Base-by-base conservation (phyloP, 2,113 vertebrate species). In the Promerops cafer region DNA sequence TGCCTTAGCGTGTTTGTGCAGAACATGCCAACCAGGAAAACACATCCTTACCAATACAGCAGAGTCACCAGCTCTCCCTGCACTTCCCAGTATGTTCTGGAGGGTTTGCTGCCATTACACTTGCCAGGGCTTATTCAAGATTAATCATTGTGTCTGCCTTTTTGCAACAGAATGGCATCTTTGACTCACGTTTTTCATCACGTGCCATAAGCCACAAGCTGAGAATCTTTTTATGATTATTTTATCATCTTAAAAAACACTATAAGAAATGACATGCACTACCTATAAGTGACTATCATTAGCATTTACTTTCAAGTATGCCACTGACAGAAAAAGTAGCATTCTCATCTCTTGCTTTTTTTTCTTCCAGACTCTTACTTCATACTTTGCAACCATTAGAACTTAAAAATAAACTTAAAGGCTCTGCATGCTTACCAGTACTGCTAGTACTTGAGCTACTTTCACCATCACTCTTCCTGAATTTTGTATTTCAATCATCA, bases 401-500 rank as follows among this genome's bases (percentile, higher is more conserved):
- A 80, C 37, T 70, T 66, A 50, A 75, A 92, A 89, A 85, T 64
- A 83, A 81, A 37, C 35, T 47, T 61, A 59, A 76, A 70, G 31
- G 10, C 82, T 74, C 59, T 56, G 50, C 45, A 66, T 59, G 40
- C 47, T 95, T 71, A 71, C 59, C 70, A 88, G 40, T 63, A 63
- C 17, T 75, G 64, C 31, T 47, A n/a, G 52, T 39, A 64, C 52
- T 90, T 44, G 11, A 92, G 45, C 74, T 93, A 31, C 63, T 53
- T 87, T 60, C 10, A 12, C n/a, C 63, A 88, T 57, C 3, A 3
- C n/a, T 94, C 63, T 83, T 84, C 39, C 54, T 83, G 37, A 20
- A 68, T 89, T 83, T 76, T 78, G 44, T 40, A 78, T 89, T 93
- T 97, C 93, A 95, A 96, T 97, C 83, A 96, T 89, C 89, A 95